Conservation (phyloP, 1,140 invertebrate genomes). For the Halesus radiatus region DNA sequence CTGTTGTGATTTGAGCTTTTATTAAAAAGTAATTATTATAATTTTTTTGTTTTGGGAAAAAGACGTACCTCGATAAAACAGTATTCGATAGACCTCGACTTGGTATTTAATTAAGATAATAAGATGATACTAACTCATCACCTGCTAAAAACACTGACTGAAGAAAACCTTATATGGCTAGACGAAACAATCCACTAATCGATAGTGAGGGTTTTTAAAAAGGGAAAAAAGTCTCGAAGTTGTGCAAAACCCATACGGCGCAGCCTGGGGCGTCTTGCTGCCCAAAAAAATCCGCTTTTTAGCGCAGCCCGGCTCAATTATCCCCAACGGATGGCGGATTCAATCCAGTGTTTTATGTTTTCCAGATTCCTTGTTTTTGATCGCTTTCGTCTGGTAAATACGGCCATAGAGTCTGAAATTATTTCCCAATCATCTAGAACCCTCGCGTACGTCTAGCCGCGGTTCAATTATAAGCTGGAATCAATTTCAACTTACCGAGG, state of each 20-base stretch:
- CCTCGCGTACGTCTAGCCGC: conserved; percentile 54
- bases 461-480: conserved; percentile 57
- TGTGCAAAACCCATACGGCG: conserved; percentile 26
- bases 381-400: conserved; percentile 55
- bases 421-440: conserved; percentile 55
- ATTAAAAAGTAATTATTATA: no score
- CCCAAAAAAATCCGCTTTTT: conserved; percentile 42
- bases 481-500: conserved; percentile 56
- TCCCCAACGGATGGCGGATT: conserved; percentile 53
- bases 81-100: no score
- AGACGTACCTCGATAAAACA: no score
- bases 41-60: no score
- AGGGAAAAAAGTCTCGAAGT: neutral
- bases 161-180: neutral
- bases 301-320: conserved; percentile 46
- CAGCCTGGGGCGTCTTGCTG: conserved; percentile 40
- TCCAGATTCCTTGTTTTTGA: conserved; percentile 58
- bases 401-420: conserved; percentile 26
- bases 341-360: conserved; percentile 55
- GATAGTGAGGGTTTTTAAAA: conserved; percentile 8
- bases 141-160: conserved; percentile 9
- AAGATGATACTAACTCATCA: neutral
- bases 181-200: conserved; percentile 13
- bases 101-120: neutral
- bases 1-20: no score